Evolutionary conservation across 2,888 invertebrate species (phyloP), one percentile per base, ranked within the genome.

Genomic region (Proisotoma minuta): DNA sequence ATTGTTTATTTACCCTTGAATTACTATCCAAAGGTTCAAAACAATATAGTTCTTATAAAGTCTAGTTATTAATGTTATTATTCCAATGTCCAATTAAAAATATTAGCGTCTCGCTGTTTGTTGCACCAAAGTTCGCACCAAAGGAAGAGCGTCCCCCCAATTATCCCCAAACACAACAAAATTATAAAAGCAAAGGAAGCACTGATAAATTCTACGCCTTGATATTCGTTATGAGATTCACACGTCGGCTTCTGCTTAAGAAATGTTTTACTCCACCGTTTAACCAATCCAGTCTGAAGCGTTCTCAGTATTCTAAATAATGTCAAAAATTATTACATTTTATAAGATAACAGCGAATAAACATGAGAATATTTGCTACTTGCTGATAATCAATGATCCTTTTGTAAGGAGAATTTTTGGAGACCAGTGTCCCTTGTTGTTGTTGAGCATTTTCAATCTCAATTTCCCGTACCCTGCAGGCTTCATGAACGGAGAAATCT

Each of bases 311-410:
- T 59, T 26, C 65, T 67, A 29, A 2, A 53, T 24, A 8, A 39
- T 24, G n/a, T 29, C 39, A 12, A 51, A 2, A 49, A 18, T 54
- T 22, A 2, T 40, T 27, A 50, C n/a, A n/a, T n/a, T n/a, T n/a
- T n/a, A n/a, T n/a, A n/a, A n/a, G 8, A 12, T 34, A 34, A 34
- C 12, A 34, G 8, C 12, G 34, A 34, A 29, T 18, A 48, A 52
- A 24, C 12, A 49, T 49, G 29, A 12, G 47, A 15, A 24, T 23
- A 47, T n/a, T n/a, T n/a, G 3, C 1, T 12, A 53, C 58, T 59
- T 50, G 65, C 68, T 68, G 65, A 22, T 52, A 68, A 51, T 68
- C 68, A 22, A 68, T 58, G 3, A 53, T 50, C 53, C 68, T 49
- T 57, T 66, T 68, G 34, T 62, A 65, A 1, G 60, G 54, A 1